phyloP scores from a whole-genome alignment of 2,888 invertebrate species.

The Napeogenes sylphis region DNA sequence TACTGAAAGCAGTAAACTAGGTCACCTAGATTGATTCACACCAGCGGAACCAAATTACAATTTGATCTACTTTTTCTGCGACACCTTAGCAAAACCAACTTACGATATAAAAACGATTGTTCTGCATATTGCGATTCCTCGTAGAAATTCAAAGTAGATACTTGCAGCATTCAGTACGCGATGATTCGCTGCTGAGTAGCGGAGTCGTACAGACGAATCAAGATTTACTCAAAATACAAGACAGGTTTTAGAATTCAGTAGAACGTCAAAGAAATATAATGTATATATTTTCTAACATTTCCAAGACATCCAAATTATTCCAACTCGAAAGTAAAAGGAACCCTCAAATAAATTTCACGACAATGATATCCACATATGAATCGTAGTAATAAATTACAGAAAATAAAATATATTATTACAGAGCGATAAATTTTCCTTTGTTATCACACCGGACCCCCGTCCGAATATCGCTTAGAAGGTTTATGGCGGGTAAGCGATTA shows the following conservation, averaged over 20 bases:
- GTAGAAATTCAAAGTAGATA: slow-evolving; percentile 24
- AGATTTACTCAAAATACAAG: too few species aligned
- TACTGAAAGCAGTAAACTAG: background rate
- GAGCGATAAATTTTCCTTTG: slow-evolving; percentile 20
- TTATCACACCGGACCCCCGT: slow-evolving; percentile 14
- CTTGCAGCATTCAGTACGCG: slow-evolving; percentile 9
- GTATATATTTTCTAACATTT: too few species aligned
- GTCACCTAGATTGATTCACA: slow-evolving; percentile 4
- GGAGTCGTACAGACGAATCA: background rate
- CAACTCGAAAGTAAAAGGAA: background rate
- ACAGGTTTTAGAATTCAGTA: too few species aligned
- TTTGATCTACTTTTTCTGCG: slow-evolving; percentile 2
- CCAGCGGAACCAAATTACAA: slow-evolving; percentile 3
- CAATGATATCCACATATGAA: slow-evolving; percentile 6
- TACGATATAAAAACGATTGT: slow-evolving; percentile 15
- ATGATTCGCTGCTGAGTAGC: slow-evolving; percentile 14
- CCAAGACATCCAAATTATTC: too few species aligned
- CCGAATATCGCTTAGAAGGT: slow-evolving; percentile 7
- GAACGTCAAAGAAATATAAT: too few species aligned
- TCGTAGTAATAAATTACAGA: slow-evolving; percentile 9
- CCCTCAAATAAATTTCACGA: slow-evolving; percentile 2
- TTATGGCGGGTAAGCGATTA: slow-evolving; percentile 24
- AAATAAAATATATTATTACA: slow-evolving; percentile 8
- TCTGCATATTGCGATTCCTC: slow-evolving; percentile 4
- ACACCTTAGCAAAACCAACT: slow-evolving; percentile 9